Percentiles rank a stretch among this genome's conserved stretches.
Conservation (phyloP, 2,797 vertebrate species). For the Cryptoprocta ferox region DNA sequence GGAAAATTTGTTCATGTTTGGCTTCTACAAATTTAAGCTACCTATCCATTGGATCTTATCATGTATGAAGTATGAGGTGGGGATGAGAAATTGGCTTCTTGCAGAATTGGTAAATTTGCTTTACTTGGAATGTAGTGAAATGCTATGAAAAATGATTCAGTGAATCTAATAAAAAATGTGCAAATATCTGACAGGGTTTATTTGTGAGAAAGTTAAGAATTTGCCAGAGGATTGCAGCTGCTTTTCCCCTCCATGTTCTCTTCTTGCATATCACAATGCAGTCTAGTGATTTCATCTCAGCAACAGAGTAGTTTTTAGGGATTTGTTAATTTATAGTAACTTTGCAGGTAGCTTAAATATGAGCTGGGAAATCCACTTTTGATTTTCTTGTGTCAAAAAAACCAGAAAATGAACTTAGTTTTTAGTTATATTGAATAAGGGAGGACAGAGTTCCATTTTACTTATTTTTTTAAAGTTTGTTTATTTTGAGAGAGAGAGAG, state of each 20-base stretch:
- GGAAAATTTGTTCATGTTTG: conserved; percentile 4
- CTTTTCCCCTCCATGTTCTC: not conserved
- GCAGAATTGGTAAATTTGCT: not conserved
- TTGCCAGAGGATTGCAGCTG: not conserved
- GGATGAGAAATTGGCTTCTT: not conserved
- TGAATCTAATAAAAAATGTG: conserved; percentile 23
- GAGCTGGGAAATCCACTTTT: not conserved
- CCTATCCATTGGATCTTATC: not conserved
- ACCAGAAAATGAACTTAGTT: conserved; percentile 29
- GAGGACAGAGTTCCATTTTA: not conserved
- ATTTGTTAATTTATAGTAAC: conserved; percentile 12
- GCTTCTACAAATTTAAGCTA: not conserved
- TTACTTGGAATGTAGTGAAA: not conserved
- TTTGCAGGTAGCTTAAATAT: conserved; percentile 34
- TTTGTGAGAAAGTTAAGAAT: not conserved
- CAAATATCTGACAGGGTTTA: not conserved
- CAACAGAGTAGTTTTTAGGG: conserved; percentile 19
- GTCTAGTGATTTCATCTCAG: not conserved
- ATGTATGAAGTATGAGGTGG: not conserved
- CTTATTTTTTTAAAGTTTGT: not conserved
- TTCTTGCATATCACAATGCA: not conserved
- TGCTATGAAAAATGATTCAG: conserved; percentile 3
- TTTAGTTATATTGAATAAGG: not conserved
- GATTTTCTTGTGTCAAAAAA: conserved; percentile 10
- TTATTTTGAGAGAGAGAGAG: no score